Percentiles rank a stretch among this genome's conserved stretches.
Conservation (phyloP, 2,888 invertebrate species). For the Andrena hattorfiana region DNA sequence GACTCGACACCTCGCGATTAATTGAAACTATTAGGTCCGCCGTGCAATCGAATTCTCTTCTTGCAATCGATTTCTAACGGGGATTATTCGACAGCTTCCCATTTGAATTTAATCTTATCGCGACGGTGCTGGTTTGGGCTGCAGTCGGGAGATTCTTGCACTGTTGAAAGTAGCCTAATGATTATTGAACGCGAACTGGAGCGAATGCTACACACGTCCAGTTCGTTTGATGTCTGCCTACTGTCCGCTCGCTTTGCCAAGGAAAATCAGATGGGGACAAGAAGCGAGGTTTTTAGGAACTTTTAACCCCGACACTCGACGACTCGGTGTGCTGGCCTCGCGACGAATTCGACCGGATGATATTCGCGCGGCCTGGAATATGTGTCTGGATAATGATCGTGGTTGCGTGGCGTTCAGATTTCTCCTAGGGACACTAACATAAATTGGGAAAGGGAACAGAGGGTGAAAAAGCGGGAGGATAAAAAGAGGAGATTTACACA, state of each 20-base stretch:
- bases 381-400: conserved; percentile 18
- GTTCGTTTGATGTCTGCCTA: background rate
- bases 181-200: background rate
- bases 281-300: background rate
- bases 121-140: too few species aligned
- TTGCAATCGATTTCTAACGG: background rate
- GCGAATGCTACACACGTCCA: background rate
- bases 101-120: too few species aligned
- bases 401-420: conserved; percentile 15
- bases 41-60: background rate
- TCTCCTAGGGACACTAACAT: background rate
- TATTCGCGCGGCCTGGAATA: background rate
- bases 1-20: background rate
- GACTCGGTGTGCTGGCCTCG: background rate
- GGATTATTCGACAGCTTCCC: too few species aligned
- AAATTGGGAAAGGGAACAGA: conserved; percentile 1
- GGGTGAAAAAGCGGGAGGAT: background rate
- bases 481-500: background rate
- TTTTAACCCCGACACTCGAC: background rate
- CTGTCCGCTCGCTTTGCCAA: background rate
- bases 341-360: background rate
- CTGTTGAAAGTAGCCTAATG: background rate
- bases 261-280: background rate
- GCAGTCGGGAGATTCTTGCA: too few species aligned
- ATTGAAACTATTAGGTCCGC: background rate